Conservation (phyloP, 2,113 vertebrate genomes). For the Eleginops maclovinus region DNA sequence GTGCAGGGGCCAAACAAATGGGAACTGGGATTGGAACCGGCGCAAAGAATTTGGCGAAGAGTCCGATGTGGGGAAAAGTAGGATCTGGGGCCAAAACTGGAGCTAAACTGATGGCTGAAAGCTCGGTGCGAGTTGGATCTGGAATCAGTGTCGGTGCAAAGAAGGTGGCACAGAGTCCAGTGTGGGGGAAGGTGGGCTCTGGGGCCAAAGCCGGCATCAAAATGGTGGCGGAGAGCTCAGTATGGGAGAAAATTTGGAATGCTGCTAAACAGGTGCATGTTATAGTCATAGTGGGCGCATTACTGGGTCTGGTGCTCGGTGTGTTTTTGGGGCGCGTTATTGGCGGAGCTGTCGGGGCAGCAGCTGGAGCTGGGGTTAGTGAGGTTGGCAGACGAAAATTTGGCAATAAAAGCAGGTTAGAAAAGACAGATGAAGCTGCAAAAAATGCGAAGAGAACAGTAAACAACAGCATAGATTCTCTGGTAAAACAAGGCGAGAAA, state of each 20-base stretch:
- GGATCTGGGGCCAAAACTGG: constrained; percentile 67
- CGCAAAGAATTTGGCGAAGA: constrained; percentile 66
- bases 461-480: constrained; percentile 15
- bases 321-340: constrained; percentile 75
- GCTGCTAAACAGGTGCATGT: constrained; percentile 69
- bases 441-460: constrained; percentile 9
- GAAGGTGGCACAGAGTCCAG: constrained; percentile 70
- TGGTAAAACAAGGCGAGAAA: constrained; percentile 56
- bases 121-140: constrained; percentile 52
- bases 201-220: constrained; percentile 68
- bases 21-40: constrained; percentile 57
- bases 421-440: constrained; percentile 6
- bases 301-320: constrained; percentile 80
- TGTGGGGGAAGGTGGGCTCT: constrained; percentile 68
- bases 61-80: constrained; percentile 70
- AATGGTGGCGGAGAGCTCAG: constrained; percentile 73
- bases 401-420: constrained; percentile 45
- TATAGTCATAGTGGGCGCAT: constrained; percentile 66
- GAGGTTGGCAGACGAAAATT: constrained; percentile 78
- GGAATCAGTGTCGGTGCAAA: constrained; percentile 64
- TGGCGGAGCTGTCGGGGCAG: constrained; percentile 79
- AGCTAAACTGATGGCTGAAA: constrained; percentile 65
- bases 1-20: constrained; percentile 64
- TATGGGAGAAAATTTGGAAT: constrained; percentile 65
- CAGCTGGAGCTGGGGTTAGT: constrained; percentile 67